Evolutionary conservation across 2,888 invertebrate genomes (phyloP).

Genomic region (Parelbella ahira): DNA sequence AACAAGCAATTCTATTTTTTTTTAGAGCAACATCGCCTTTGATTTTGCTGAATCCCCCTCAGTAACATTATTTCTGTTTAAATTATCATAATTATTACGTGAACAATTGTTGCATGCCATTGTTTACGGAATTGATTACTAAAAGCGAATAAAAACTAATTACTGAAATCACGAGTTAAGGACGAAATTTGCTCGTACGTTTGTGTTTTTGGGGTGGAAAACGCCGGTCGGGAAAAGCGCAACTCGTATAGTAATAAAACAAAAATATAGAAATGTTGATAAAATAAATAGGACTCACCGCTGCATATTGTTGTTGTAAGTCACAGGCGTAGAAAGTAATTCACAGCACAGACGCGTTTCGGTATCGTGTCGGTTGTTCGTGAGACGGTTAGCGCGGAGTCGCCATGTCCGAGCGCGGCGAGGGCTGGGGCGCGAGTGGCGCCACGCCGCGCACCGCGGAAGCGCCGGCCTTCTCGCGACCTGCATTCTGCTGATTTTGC

Average conservation of each 20-base stretch:
- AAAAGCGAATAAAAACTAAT: constrained; percentile 16
- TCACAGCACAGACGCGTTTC: constrained; percentile 53
- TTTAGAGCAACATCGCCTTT: constrained; percentile 8
- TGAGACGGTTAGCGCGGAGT: constrained; percentile 32
- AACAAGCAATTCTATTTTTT: constrained; percentile 18
- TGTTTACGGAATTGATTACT: constrained; percentile 11
- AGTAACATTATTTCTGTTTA: constrained; percentile 9
- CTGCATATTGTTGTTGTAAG: constrained; percentile 34
- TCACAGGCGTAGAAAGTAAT: constrained; percentile 38
- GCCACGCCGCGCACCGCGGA: constrained; percentile 31
- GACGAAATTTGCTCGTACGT: constrained; percentile 7
- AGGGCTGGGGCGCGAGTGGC: constrained; percentile 61
- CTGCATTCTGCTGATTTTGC: constrained; percentile 41
- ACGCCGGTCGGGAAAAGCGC: constrained; percentile 18
- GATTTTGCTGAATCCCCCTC: constrained; percentile 7
- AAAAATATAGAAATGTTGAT: constrained; percentile 14
- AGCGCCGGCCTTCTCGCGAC: constrained; percentile 35
- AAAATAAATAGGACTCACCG: constrained; percentile 32
- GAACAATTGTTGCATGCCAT: constrained; percentile 9
- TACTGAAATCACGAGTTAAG: constrained; percentile 6
- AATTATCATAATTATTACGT: constrained; percentile 14
- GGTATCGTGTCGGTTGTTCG: constrained; percentile 38
- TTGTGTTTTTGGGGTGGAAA: constrained; percentile 24
- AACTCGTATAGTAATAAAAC: background rate
- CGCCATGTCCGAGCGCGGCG: constrained; percentile 60